A percentile compares a stretch with the other conserved stretches of the same genome.
Conservation (phyloP, 2,888 invertebrate genomes). For the Resseliella maxima region DNA sequence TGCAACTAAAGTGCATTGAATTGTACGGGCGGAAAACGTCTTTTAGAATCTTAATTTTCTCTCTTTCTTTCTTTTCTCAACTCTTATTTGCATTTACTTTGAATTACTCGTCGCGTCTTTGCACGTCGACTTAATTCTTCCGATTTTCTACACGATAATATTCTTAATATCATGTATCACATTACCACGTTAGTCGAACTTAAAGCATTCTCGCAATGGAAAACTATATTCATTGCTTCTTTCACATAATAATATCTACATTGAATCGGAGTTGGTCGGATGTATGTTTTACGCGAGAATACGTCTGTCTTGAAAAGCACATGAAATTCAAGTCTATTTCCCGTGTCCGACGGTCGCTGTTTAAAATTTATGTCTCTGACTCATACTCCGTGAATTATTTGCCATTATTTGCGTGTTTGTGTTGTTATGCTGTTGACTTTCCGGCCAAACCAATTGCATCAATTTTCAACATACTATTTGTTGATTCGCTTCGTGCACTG, state of each 20-base stretch:
- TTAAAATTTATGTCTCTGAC: slow-evolving; percentile 48
- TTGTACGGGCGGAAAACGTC: slow-evolving; percentile 16
- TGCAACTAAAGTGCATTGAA: neutral
- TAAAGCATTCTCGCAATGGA: slow-evolving; percentile 5
- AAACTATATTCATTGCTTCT: slow-evolving; percentile 19
- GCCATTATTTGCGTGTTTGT: slow-evolving; percentile 19
- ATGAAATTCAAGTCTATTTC: slow-evolving; percentile 55
- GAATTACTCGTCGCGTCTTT: neutral
- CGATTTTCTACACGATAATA: slow-evolving; percentile 51
- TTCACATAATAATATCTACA: neutral
- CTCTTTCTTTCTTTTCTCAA: neutral
- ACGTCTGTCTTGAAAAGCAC: neutral
- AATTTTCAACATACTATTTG: too few relatives aligned
- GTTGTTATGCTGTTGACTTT: slow-evolving; percentile 44
- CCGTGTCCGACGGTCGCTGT: slow-evolving; percentile 24
- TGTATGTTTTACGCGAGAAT: neutral
- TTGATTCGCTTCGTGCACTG: neutral
- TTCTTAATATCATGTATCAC: slow-evolving; percentile 52
- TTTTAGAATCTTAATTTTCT: neutral
- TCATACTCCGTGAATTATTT: slow-evolving; percentile 23
- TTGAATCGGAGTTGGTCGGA: neutral
- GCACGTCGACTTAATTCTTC: slow-evolving; percentile 43
- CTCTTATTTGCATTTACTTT: neutral
- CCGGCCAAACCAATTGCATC: neutral
- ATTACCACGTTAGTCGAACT: slow-evolving; percentile 33